Evolutionary conservation across 2,888 invertebrate genomes (phyloP), one percentile per base, ranked within the genome.

Genomic region (Cataglyphis albicans): DNA sequence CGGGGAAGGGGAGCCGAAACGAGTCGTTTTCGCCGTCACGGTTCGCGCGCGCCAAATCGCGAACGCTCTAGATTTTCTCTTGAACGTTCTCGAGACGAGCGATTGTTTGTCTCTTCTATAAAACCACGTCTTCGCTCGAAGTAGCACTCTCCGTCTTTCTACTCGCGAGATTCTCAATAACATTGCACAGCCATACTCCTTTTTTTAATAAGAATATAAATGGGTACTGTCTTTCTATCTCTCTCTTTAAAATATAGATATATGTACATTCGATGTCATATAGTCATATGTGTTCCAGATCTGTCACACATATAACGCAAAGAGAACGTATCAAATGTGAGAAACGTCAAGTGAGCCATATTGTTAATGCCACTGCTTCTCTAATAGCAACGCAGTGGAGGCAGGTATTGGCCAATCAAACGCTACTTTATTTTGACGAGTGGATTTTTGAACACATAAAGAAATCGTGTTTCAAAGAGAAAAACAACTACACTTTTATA

Each of bases 171-270:
- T 29, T 88, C 88, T 89, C 87, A 91, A 92, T 90, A 92, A 92
- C 91, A 92, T 91, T 87, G 88, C 86, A 88, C 87, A 84, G 89
- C 91, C 92, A 92, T 92, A 74, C 89, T 92, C 87, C 80, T 78
- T 86, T 87, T 80, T n/a, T 52, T 52, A 35, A 44, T 48, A 52
- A n/a, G n/a, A 52, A n/a, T 7, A 1, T n/a, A 48, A 48, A 44
- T 44, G 44, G 18, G 52, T n/a, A n/a, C 52, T 7, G n/a, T 35
- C 6, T 35, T 6, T 35, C 52, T 52, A 2, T 63, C 78, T 44
- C 73, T 74, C 7, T 21, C n/a, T 15, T 15, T 48, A 48, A 3
- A 12, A 9, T 59, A 25, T 15, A 29, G 29, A 2, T 29, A 6
- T 59, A 12, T 18, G 68, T 6, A 6, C n/a, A 29, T 68, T 18